Conservation (phyloP, 2,888 invertebrate genomes). For the Megalurothrips usitatus region DNA sequence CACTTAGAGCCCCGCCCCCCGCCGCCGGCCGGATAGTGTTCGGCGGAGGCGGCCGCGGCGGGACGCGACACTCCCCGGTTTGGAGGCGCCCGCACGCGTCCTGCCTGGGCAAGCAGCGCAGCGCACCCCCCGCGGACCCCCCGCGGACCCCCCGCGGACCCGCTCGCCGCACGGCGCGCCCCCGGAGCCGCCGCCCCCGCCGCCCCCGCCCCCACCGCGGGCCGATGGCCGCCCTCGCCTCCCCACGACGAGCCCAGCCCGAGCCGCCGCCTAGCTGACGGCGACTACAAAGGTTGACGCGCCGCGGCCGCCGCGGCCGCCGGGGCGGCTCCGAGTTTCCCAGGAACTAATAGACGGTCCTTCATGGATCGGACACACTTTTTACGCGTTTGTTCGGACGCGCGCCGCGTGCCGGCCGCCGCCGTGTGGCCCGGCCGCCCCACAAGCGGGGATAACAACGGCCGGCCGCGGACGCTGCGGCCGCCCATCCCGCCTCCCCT, state of each 20-base stretch:
- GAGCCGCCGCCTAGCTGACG: not conserved
- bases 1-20: no score
- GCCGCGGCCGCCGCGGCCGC: not conserved
- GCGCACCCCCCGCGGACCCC: no score
- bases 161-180: no score
- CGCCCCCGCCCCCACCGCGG: no score
- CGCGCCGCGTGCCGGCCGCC: not conserved
- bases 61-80: no score
- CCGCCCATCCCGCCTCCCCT: not conserved
- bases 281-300: not conserved
- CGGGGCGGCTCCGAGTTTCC: not conserved
- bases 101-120: no score
- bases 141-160: no score
- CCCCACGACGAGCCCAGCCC: not conserved
- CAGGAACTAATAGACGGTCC: not conserved
- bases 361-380: not conserved
- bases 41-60: no score
- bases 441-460: not conserved
- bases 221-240: not conserved
- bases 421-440: not conserved
- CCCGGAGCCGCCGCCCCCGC: no score
- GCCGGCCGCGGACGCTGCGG: not conserved
- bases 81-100: no score
- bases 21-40: no score
- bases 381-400: not conserved